These are phyloP conservation scores for Drosophila atripex DNA, from an alignment of 2,888 invertebrate genomes.

Conservation along the genomic window DNA sequence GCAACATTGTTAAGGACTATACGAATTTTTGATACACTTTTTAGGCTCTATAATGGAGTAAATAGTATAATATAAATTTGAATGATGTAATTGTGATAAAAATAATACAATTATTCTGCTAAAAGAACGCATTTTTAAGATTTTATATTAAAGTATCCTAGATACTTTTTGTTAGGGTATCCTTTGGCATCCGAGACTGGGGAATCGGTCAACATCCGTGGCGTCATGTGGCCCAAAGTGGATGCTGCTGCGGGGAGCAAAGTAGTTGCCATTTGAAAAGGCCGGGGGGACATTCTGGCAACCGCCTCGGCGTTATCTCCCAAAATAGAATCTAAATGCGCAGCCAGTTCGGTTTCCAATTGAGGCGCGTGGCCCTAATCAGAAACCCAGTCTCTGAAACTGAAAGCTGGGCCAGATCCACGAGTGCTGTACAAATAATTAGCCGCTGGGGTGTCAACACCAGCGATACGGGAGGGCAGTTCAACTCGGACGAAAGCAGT, in stretches of 20 bases:
- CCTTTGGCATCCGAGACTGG: conserved; percentile 1
- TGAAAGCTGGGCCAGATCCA: conserved; percentile 4
- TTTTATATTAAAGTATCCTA: not conserved
- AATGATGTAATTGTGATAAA: too few relatives aligned
- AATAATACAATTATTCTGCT: too few relatives aligned
- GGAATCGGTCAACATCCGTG: conserved; percentile 13
- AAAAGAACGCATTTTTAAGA: not conserved
- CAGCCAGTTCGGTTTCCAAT: conserved; percentile 29
- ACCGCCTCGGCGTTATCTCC: conserved; percentile 45
- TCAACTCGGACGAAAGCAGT: conserved; percentile 21
- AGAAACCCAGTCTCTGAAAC: conserved; percentile 1
- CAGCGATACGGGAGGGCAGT: conserved; percentile 11
- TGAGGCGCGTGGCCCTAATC: conserved; percentile 45
- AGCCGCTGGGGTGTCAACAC: conserved; percentile 19
- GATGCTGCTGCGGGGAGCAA: not conserved
- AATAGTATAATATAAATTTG: not conserved
- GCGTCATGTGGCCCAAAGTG: conserved; percentile 24
- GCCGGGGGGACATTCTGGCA: conserved; percentile 16
- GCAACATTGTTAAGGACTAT: not conserved
- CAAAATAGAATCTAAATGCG: conserved; percentile 33
- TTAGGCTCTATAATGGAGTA: not conserved
- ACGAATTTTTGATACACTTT: conserved; percentile 10
- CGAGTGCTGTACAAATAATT: conserved; percentile 40
- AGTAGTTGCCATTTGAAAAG: conserved; percentile 37
- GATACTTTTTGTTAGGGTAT: not conserved